Conservation (phyloP, 2,888 invertebrate species). For the Lithodes maja region DNA sequence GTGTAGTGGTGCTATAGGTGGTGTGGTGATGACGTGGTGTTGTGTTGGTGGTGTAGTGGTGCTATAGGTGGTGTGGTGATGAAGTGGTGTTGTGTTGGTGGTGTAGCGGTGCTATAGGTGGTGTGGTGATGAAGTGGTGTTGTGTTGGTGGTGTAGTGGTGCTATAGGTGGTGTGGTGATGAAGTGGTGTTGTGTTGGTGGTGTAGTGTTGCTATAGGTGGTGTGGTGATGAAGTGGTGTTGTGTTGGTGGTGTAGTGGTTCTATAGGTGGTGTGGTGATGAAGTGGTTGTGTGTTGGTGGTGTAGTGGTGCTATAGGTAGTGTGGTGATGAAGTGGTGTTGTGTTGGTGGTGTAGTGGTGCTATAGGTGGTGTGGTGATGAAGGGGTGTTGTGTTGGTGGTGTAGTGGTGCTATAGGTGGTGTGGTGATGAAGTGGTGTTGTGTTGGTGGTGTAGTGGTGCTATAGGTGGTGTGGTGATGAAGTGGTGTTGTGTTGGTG, state of each 20-base stretch:
- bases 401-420: not conserved
- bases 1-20: no score
- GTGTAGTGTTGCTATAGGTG: not conserved
- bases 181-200: not conserved
- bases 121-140: not conserved
- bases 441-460: not conserved
- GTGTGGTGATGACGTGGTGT: no score
- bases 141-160: not conserved
- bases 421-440: not conserved
- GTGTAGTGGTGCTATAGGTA: not conserved
- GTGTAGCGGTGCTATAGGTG: no score
- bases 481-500: not conserved
- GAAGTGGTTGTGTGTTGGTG: not conserved
- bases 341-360: not conserved
- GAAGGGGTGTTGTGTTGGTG: not conserved
- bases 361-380: not conserved
- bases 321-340: not conserved
- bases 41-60: no score
- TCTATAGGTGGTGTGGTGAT: not conserved
- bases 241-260: not conserved
- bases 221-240: not conserved
- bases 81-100: no score
- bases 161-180: not conserved
- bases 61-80: no score
- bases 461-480: not conserved